Evolutionary conservation across 2,113 vertebrate species (phyloP), one percentile per base, ranked within the genome.

Genomic region (Australoheros scitulus): DNA sequence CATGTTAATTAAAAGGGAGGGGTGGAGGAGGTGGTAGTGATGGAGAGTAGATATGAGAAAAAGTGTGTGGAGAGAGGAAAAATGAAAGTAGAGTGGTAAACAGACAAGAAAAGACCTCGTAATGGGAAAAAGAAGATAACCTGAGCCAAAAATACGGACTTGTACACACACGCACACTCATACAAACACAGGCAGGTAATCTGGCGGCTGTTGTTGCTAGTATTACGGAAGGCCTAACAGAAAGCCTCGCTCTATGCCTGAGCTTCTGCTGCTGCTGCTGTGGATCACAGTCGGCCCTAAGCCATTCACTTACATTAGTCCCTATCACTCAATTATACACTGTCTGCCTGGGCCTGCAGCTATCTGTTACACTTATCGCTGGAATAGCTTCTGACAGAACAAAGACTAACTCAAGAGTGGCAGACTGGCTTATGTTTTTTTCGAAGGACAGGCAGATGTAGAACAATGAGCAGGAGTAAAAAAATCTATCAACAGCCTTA

Each of bases 1-100:
- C 85, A 93, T 26, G 75, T 89, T 94, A 94, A 94, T 94, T 94
- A 94, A 94, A 94, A 85, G 90, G 3, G 57, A 47, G 50, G 38
- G 79, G 72, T 26, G 41, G 36, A 65, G 38, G 11, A 24, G 38
- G 24, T 43, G 75, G 38, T n/a, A 32, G 59, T 52, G 76, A 81
- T 56, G 32, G 13, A 76, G 81, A 55, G 70, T 36, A 60, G 80
- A 70, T 17, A 79, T n/a, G 70, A 83, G 63, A 43, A 70, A 68
- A 79, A 74, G 32, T 77, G 77, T 68, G 47, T 34, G 36, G 77
- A 79, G 32, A 64, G 43, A 74, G 65, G 13, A 77, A 29, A 56
- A 76, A 81, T 68, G 36, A 76, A 81, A 79, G 59, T 29, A 14
- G 61, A 61, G 43, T 2, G 29, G 74, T 32, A 80, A 79, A 87